These are phyloP conservation scores for Lepas anatifera DNA, from an alignment of 2,888 invertebrate species.

Conservation along the genomic window DNA sequence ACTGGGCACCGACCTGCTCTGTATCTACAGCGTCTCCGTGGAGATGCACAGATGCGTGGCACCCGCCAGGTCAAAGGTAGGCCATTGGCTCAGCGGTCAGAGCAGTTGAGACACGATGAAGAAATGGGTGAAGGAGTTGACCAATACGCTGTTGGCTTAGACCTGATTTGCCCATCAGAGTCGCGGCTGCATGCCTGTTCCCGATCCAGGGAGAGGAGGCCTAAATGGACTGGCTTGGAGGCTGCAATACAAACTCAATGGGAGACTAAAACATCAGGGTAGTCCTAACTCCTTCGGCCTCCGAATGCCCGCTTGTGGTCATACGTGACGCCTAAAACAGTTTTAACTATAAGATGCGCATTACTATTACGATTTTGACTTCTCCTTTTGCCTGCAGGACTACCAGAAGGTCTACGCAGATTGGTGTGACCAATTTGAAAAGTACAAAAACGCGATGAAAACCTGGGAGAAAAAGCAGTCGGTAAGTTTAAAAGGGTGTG, in stretches of 20 bases:
- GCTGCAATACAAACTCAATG: not conserved
- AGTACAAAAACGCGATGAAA: conserved; percentile 90
- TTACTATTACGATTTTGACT: not conserved
- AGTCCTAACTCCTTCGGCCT: no score
- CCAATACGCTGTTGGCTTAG: not conserved
- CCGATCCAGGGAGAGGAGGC: no score
- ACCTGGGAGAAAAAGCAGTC: conserved; percentile 89
- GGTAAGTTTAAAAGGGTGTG: not conserved
- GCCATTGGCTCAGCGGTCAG: not conserved
- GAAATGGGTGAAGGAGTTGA: not conserved
- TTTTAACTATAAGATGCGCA: not conserved
- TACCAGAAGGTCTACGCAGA: conserved; percentile 92
- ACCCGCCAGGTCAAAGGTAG: conserved; percentile 36
- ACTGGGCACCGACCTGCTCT: conserved; percentile 66
- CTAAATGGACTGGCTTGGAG: not conserved
- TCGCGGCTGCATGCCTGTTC: no score
- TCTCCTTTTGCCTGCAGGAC: conserved; percentile 45
- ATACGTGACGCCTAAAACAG: no score
- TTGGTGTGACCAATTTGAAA: conserved; percentile 96
- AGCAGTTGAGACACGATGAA: not conserved
- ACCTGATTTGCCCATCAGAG: not conserved
- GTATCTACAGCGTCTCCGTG: conserved; percentile 87
- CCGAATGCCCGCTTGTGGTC: no score
- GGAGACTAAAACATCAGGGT: not conserved
- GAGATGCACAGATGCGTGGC: conserved; percentile 84